Evolutionary conservation across 1,140 invertebrate species (phyloP), one percentile per base, ranked within the genome.

Genomic region (Akabosia matsudoensis): DNA sequence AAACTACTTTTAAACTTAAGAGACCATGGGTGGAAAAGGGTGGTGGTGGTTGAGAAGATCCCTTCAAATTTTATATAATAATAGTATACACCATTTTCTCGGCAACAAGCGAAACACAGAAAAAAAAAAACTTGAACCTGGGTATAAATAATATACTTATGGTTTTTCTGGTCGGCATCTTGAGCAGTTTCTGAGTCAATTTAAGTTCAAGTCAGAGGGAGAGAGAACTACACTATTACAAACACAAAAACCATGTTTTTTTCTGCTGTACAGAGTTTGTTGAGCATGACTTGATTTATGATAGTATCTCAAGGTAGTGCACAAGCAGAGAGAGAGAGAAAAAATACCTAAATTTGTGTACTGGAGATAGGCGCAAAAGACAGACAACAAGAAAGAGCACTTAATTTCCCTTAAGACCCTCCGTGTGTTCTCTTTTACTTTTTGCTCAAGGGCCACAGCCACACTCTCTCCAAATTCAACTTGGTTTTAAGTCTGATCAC

Each of bases 401-500:
- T 67, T 67, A 67, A 67, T 67, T 67, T 67, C 61, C 61, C 61
- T 67, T 67, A 67, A 67, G 61, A 67, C 61, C 61, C 24, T 22
- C 24, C n/a, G n/a, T n/a, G n/a, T n/a, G n/a, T n/a, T n/a, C 61
- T 67, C 61, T 67, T 30, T 67, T 67, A 13, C n/a, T 3, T 10
- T 31, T 67, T 28, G 61, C 61, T 67, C 31, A 30, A 67, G 61
- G 61, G 61, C 61, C 61, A n/a, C n/a, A n/a, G 61, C 61, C 61
- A 67, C 61, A 30, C 26, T 30, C 31, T 67, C 54, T 67, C 7
- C n/a, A 14, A 7, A 7, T 7, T 45, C 22, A 22, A n/a, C n/a
- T 56, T 22, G 54, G 54, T 56, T 56, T 45, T 45, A 45, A 56
- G 24, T 61, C 13, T 61, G 14, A 22, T 61, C n/a, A 61, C 54